These are phyloP conservation scores for Perognathus longimembris DNA, from an alignment of 2,113 vertebrate species.

Conservation along the genomic window DNA sequence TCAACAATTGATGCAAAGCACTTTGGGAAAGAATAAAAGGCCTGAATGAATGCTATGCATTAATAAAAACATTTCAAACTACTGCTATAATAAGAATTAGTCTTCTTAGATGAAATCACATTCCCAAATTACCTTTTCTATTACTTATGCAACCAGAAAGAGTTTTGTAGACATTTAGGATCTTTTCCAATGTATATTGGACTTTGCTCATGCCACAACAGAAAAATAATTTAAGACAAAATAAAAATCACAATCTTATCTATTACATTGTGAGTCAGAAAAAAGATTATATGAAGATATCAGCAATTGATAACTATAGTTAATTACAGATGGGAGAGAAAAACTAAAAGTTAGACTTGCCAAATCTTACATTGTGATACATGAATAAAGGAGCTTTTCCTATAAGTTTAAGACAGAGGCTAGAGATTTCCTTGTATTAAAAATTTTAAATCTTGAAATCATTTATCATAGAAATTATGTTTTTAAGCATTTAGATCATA, in stretches of 20 bases:
- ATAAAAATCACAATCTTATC: conserved; percentile 14
- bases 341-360: conserved; percentile 35
- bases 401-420: conserved; percentile 75
- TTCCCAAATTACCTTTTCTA: conserved; percentile 51
- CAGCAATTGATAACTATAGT: conserved; percentile 44
- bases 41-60: conserved; percentile 23
- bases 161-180: conserved; percentile 28
- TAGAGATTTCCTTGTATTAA: conserved; percentile 46
- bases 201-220: conserved; percentile 38
- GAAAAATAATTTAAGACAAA: conserved; percentile 11
- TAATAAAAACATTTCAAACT: conserved; percentile 46
- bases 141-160: conserved; percentile 9
- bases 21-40: conserved; percentile 39
- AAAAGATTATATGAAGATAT: background rate
- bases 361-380: conserved; percentile 64
- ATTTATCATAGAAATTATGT: conserved; percentile 77
- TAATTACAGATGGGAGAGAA: conserved; percentile 41
- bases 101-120: conserved; percentile 58
- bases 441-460: conserved; percentile 69
- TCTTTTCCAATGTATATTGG: conserved; percentile 47
- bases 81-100: conserved; percentile 51
- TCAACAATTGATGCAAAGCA: conserved; percentile 25
- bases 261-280: conserved; percentile 28
- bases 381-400: conserved; percentile 41
- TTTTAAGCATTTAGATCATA: conserved; percentile 79